phyloP scores from a whole-genome alignment of 2,888 invertebrate species.

The Arrhopalites spinosus region DNA sequence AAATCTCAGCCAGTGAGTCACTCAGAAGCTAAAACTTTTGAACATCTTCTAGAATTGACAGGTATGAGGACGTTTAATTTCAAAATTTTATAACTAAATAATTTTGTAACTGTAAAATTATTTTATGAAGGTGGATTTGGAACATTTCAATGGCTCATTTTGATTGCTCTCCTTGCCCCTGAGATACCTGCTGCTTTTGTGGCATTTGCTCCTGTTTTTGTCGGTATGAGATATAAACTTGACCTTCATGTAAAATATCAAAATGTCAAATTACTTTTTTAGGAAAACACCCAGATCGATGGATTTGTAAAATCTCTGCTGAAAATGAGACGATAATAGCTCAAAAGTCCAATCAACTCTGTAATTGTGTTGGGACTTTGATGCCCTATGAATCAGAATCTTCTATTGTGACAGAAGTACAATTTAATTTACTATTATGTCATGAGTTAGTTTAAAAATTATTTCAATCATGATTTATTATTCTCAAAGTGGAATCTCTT shows the following conservation, averaged over 20 bases:
- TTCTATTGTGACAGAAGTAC: slow-evolving; percentile 40
- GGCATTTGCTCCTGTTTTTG: slow-evolving; percentile 46
- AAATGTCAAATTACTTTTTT: slow-evolving; percentile 7
- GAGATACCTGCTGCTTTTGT: slow-evolving; percentile 51
- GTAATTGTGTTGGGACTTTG: slow-evolving; percentile 32
- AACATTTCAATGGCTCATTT: slow-evolving; percentile 36
- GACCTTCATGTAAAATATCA: background rate
- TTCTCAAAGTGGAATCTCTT: slow-evolving; percentile 43
- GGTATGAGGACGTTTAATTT: too few relatives aligned
- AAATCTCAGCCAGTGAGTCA: background rate
- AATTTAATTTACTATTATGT: too few relatives aligned
- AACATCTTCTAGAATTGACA: too few relatives aligned
- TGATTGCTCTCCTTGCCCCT: slow-evolving; percentile 36
- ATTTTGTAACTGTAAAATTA: too few relatives aligned
- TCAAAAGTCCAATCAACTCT: slow-evolving; percentile 3
- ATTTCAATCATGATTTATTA: background rate
- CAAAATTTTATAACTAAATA: too few relatives aligned
- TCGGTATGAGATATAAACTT: slow-evolving; percentile 21
- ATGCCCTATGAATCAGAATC: background rate
- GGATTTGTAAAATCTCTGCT: slow-evolving; percentile 31
- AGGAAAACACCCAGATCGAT: slow-evolving; percentile 29
- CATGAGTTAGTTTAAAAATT: background rate
- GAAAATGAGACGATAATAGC: slow-evolving; percentile 5
- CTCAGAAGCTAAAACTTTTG: background rate
- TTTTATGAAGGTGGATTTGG: slow-evolving; percentile 50